A percentile compares a stretch with the other conserved stretches of the same genome.
Evolutionary conservation across 2,888 invertebrate species (phyloP).

Genomic region (Congeria kusceri): DNA sequence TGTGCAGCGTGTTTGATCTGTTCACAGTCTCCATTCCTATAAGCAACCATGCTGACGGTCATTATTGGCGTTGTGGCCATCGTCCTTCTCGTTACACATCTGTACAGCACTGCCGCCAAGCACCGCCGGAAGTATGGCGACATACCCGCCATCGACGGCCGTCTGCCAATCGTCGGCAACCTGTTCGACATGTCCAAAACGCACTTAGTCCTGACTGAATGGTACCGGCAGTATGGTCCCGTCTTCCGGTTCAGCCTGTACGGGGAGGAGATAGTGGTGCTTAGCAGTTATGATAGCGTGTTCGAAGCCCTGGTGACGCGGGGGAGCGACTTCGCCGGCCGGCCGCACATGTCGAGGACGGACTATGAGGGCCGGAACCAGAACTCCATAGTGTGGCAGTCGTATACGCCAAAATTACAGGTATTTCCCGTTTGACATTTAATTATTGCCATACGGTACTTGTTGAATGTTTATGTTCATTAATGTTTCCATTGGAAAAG

Average conservation of each 20-base stretch:
- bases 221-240: conserved; percentile 72
- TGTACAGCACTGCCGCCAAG: conserved; percentile 14
- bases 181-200: conserved; percentile 67
- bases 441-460: too few relatives aligned
- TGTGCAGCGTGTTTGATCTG: too few relatives aligned
- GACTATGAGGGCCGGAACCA: conserved; percentile 62
- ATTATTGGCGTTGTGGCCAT: conserved; percentile 1
- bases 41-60: conserved; percentile 37
- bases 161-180: conserved; percentile 72
- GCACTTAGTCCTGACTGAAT: conserved; percentile 70
- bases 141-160: conserved; percentile 65
- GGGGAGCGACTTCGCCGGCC: conserved; percentile 76
- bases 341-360: conserved; percentile 76
- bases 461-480: too few relatives aligned
- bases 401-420: conserved; percentile 73
- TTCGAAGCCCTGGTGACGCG: conserved; percentile 75
- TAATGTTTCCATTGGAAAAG: too few relatives aligned
- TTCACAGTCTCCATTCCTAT: not conserved
- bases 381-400: conserved; percentile 79
- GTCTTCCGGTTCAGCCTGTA: conserved; percentile 73
- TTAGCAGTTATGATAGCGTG: conserved; percentile 74
- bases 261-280: conserved; percentile 76
- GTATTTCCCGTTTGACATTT: conserved; percentile 12
- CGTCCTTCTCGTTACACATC: conserved; percentile 12
- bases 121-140: conserved; percentile 26